These are phyloP conservation scores for Penaeus monodon DNA, from an alignment of 2,888 invertebrate genomes.

Conservation along the genomic window DNA sequence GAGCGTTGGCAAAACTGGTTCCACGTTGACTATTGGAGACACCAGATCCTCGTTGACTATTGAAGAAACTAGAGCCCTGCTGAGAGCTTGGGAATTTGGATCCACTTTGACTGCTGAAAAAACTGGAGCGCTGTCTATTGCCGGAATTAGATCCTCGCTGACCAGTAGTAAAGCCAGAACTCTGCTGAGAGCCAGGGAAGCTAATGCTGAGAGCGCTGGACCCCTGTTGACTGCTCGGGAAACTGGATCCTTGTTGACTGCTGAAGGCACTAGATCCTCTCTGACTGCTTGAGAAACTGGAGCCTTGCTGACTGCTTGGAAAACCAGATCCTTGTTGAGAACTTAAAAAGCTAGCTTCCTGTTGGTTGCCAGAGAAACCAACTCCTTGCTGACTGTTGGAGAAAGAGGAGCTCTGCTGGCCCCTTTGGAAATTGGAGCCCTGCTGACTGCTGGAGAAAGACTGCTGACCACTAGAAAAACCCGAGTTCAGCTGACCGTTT, in stretches of 20 bases:
- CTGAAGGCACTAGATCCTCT: background rate
- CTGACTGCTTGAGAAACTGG: background rate
- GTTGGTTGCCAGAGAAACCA: background rate
- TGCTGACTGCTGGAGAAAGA: background rate
- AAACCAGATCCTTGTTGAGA: background rate
- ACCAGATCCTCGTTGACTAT: too few species aligned
- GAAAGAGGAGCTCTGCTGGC: background rate
- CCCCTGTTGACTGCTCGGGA: background rate
- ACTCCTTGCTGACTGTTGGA: background rate
- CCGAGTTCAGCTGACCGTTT: background rate
- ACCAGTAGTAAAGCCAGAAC: background rate
- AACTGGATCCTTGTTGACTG: conserved; percentile 11
- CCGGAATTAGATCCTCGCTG: background rate
- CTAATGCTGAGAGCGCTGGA: background rate
- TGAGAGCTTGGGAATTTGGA: background rate
- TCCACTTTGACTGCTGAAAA: background rate
- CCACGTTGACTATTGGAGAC: background rate
- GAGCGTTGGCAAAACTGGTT: background rate
- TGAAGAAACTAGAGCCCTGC: background rate
- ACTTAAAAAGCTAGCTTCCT: background rate
- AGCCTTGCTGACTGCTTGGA: background rate
- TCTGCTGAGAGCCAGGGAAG: background rate
- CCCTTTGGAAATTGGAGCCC: background rate
- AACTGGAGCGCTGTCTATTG: background rate
- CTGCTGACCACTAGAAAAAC: background rate